Evolutionary conservation across 2,888 invertebrate genomes (phyloP), one percentile per base, ranked within the genome.

Genomic region (Hydraecia micacea): DNA sequence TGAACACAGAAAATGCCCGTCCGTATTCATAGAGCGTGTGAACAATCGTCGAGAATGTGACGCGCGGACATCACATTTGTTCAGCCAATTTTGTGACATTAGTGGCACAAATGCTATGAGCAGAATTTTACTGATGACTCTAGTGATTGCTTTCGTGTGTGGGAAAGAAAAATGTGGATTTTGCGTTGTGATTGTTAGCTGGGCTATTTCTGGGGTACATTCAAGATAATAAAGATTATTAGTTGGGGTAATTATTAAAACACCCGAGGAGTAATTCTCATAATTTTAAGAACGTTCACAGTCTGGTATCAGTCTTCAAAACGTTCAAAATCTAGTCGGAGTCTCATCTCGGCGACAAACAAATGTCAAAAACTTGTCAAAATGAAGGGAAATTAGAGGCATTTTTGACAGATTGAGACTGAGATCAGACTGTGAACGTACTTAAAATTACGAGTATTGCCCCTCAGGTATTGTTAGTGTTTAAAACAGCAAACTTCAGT

Each of bases 41-140:
- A 55, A 72, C 73, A 71, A 63, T 65, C 55, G 46, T 13, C 46
- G 55, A 58, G 77, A 81, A 85, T 84, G 85, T 77, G 85, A 77
- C 39, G 70, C 49, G 69, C 25, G 42, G 74, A 58, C 52, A 66
- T 55, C 49, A 58, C 36, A 74, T 75, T 72, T 36, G 69, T 72
- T 65, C 81, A 18, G 65, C 52, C 73, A 81, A 85, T 85, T 74
- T 70, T 15, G 65, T 72, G 78, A 81, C 74, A 77, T 77, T 72
- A 73, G 8, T 62, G 42, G 13, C 66, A 65, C 28, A 25, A 73
- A 80, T 36, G 60, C n/a, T 49, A 66, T 85, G 72, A 78, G n/a
- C 21, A 74, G 77, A 69, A 85, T 81, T 77, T 73, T n/a, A 21
- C 39, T 74, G 63, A 81, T 77, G 28, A 66, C 46, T 1, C 21